Evolutionary conservation across 2,888 invertebrate genomes (phyloP).

Genomic region (Watsonalla cultraria): DNA sequence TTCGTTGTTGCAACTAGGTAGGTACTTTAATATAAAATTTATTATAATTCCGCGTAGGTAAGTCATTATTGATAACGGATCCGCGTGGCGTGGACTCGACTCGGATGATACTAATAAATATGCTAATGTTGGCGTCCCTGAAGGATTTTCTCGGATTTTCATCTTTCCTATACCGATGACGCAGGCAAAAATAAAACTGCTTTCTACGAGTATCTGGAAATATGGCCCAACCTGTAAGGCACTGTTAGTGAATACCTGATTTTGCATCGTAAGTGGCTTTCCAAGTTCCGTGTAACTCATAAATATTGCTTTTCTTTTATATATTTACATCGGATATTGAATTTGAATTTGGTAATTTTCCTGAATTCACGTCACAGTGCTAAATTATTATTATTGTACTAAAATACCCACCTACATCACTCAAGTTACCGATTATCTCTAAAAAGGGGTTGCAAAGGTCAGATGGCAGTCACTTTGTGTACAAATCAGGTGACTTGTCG

Average conservation of each 20-base stretch:
- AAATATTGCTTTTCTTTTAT: neutral
- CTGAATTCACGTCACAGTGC: too few relatives aligned
- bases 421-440: too few relatives aligned
- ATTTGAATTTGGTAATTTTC: slow-evolving; percentile 1
- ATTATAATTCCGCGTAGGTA: slow-evolving; percentile 47
- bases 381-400: too few relatives aligned
- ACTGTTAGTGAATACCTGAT: slow-evolving; percentile 18
- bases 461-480: too few relatives aligned
- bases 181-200: slow-evolving; percentile 57
- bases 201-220: slow-evolving; percentile 41
- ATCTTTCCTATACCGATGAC: slow-evolving; percentile 60
- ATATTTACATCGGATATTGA: neutral
- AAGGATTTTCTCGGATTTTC: slow-evolving; percentile 69
- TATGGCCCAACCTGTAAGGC: slow-evolving; percentile 43
- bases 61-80: slow-evolving; percentile 64
- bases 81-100: slow-evolving; percentile 39
- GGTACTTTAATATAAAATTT: slow-evolving; percentile 37
- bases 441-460: too few relatives aligned
- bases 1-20: slow-evolving; percentile 1
- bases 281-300: slow-evolving; percentile 22
- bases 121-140: slow-evolving; percentile 68
- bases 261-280: slow-evolving; percentile 28
- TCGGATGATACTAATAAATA: slow-evolving; percentile 67
- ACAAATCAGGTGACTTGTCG: too few relatives aligned
- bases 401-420: too few relatives aligned